Base-by-base conservation (phyloP, 2,113 vertebrate genomes). In the Hoplias malabaricus region DNA sequence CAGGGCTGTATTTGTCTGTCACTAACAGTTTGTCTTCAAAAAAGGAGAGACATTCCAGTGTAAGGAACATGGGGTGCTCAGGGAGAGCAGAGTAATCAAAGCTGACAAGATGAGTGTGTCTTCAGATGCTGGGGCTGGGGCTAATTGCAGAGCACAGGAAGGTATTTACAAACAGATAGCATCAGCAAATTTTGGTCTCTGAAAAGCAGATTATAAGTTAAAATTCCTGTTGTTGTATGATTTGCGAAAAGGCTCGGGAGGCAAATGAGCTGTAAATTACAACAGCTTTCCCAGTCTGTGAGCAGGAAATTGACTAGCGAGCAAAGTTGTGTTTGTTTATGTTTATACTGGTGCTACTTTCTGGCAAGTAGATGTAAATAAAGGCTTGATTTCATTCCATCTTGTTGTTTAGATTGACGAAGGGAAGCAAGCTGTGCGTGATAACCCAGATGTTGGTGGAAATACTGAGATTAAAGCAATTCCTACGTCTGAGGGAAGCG, bases 371-470 rank as follows among this genome's bases (percentile, higher is more conserved):
- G 19, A 25, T 16, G 42, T 62, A 50, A 70, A 63, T 63, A 54
- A 67, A 36, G 34, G 33, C 38, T 10, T 13, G 16, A 53, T 78
- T 48, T 63, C 63, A 65, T 74, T 79, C 53, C 40, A 40, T 67
- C 34, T 29, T 31, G 34, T 69, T 82, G 80, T 75, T 82, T 70
- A 48, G 67, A 46, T 75, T 76, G 67, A 12, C 14, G 62, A 11
- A 29, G 72, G 67, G 77, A 74, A 33, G 66, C 50, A 50, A 54
- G 38, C 62, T 63, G 65, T 76, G 72, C n/a, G 69, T 57, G 50
- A 70, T 75, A 71, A 75, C 34, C 77, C 77, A 75, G 71, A 72
- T 82, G 81, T 79, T 82, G 67, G 76, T 75, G 38, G 77, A 79
- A 82, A 67, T 57, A 40, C 27, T 31, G 53, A 75, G 76, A 77